Evolutionary conservation across 2,888 invertebrate genomes (phyloP).

Genomic region (Spilarctia lutea): DNA sequence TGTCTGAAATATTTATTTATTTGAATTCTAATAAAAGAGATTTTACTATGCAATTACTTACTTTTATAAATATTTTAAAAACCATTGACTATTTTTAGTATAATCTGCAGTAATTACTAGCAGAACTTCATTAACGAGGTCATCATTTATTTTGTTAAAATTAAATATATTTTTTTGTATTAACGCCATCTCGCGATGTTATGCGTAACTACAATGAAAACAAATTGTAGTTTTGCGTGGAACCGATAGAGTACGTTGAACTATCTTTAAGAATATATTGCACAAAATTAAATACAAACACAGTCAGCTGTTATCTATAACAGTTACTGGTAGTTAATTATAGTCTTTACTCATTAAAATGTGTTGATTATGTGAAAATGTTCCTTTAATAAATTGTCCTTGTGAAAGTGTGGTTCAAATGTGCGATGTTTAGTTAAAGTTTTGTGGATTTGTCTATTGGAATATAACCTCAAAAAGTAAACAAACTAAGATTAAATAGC

Average conservation of each 20-base stretch:
- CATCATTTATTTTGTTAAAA: not conserved
- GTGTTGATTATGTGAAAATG: constrained; percentile 33
- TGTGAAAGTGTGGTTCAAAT: constrained; percentile 19
- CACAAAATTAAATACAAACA: constrained; percentile 12
- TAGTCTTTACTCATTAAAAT: constrained; percentile 16
- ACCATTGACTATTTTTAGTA: not conserved
- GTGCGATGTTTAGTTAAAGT: constrained; percentile 23
- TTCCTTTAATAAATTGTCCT: constrained; percentile 18
- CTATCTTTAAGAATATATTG: constrained; percentile 6
- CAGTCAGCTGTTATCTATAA: constrained; percentile 50
- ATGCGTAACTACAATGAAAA: constrained; percentile 22
- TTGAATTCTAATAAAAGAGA: no score
- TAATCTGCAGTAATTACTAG: not conserved
- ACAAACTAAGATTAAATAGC: constrained; percentile 51
- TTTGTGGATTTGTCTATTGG: constrained; percentile 20
- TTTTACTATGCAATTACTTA: not conserved
- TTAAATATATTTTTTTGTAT: constrained; percentile 17
- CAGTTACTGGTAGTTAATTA: constrained; percentile 33
- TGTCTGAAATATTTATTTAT: no score
- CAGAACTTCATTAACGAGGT: not conserved
- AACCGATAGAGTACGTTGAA: constrained; percentile 40
- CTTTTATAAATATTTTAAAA: not conserved
- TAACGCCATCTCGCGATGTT: constrained; percentile 45
- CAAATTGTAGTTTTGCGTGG: constrained; percentile 39
- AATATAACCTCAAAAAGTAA: constrained; percentile 61